Evolutionary conservation across 2,888 invertebrate species (phyloP).

Genomic region (Amphipoea lucens): DNA sequence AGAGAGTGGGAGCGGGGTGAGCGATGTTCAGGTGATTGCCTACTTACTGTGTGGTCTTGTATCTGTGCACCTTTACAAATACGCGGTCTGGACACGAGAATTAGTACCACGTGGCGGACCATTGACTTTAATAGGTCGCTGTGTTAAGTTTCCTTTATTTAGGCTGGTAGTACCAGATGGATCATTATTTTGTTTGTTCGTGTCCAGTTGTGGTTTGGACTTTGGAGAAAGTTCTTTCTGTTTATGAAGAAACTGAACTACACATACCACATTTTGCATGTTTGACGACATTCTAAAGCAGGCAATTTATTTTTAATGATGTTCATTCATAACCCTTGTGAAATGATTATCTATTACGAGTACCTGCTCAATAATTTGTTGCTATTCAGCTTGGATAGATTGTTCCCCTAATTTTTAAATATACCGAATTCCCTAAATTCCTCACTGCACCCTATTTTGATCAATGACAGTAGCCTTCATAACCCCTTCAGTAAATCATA

Average conservation of each 20-base stretch:
- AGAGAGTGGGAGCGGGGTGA: conserved; percentile 84
- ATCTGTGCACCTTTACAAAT: conserved; percentile 82
- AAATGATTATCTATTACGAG: background rate
- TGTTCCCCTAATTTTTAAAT: background rate
- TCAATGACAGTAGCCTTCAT: conserved; percentile 72
- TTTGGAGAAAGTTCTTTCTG: conserved; percentile 38
- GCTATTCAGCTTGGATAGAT: conserved; percentile 1
- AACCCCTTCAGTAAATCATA: conserved; percentile 81
- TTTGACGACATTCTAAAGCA: background rate
- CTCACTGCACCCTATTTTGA: conserved; percentile 56
- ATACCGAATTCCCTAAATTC: conserved; percentile 23
- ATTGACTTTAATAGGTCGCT: conserved; percentile 69
- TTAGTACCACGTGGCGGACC: conserved; percentile 80
- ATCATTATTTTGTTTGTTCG: conserved; percentile 54
- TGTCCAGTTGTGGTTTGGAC: conserved; percentile 24
- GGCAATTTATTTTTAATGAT: background rate
- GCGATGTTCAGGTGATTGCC: conserved; percentile 85
- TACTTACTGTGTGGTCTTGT: conserved; percentile 87
- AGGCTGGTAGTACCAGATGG: conserved; percentile 45
- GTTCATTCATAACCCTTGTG: background rate
- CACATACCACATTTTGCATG: background rate
- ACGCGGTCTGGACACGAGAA: conserved; percentile 74
- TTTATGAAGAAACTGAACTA: conserved; percentile 1
- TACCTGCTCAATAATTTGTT: conserved; percentile 18
- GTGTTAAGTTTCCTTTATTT: conserved; percentile 57